phyloP scores from a whole-genome alignment of 2,113 vertebrate species.

The Rhinopomastus cyanomelas region DNA sequence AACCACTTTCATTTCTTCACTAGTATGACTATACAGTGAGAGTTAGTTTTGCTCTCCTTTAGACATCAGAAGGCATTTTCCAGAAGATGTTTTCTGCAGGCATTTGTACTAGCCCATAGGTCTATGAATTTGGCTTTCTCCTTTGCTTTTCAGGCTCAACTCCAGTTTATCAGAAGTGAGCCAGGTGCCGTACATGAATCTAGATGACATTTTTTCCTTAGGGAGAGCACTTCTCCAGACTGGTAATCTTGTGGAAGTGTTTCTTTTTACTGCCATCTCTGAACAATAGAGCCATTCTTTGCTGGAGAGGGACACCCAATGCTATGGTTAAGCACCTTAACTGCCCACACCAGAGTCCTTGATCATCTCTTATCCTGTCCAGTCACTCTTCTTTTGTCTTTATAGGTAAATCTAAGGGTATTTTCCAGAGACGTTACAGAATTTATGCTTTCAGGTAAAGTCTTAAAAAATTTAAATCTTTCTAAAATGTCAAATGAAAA shows the following conservation, averaged over 20 bases:
- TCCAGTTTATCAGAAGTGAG: neutral
- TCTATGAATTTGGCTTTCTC: neutral
- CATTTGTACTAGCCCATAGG: neutral
- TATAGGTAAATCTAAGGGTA: neutral
- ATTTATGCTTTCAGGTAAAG: neutral
- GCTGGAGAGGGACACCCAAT: neutral
- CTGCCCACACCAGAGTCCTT: neutral
- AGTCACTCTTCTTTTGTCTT: neutral
- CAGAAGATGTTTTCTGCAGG: neutral
- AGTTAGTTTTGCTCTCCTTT: neutral
- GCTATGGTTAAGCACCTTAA: neutral
- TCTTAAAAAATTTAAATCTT: neutral
- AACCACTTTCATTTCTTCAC: accelerated
- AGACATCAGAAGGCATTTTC: neutral
- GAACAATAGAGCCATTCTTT: neutral
- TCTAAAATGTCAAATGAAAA: neutral
- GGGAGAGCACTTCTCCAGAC: neutral
- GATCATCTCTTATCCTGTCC: neutral
- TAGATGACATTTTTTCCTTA: neutral
- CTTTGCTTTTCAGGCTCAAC: neutral
- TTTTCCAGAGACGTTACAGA: neutral
- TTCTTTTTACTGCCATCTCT: neutral
- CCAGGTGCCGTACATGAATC: neutral
- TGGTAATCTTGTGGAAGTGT: neutral
- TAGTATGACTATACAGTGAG: neutral